Base-by-base conservation (phyloP, 1,140 invertebrate genomes). In the Camponotus floridanus region DNA sequence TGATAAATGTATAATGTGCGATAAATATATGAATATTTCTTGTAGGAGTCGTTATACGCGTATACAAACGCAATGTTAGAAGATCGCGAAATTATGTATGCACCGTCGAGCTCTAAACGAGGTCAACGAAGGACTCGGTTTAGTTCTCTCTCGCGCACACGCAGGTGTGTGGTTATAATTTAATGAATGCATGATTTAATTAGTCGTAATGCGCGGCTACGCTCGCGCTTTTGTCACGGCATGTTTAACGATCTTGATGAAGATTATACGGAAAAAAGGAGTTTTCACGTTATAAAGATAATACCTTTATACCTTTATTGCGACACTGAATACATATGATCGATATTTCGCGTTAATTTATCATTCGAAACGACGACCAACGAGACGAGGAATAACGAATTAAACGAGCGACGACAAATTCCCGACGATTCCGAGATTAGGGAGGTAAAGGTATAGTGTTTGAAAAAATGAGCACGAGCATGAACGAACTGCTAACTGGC, bases 181-280 rank as follows among this genome's bases (percentile, higher is more conserved):
- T 83, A 83, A 83, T 83, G 68, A 83, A 83, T 83, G 79, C 68
- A 83, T 83, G 79, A 73, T 83, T 83, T 83, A 83, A 83, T 83
- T 83, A 83, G 18, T 57, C 39, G 39, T 81, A 81, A 73, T 70
- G 79, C 39, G 79, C 51, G 67, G 33, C 79, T 73, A 73, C 68
- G 55, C 68, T 83, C 68, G 33, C 57, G 68, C 79, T 62, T 70
- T 83, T 74, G 68, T 83, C 79, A 74, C 79, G 65, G 61, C 57
- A 83, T 62, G 68, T 73, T 83, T 61, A 61, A 59, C 67, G 42
- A 83, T 74, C 55, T 36, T 62, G 79, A 70, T 80, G 21, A 42
- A 42, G 45, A 61, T 61, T 45, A 59, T 15, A 33, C 7, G 9
- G 39, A 39, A 39, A 51, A 26, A 39, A 65, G 33, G 62, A 39